Evolutionary conservation across 2,113 vertebrate genomes (phyloP).

Genomic region (Dicaeum eximium): DNA sequence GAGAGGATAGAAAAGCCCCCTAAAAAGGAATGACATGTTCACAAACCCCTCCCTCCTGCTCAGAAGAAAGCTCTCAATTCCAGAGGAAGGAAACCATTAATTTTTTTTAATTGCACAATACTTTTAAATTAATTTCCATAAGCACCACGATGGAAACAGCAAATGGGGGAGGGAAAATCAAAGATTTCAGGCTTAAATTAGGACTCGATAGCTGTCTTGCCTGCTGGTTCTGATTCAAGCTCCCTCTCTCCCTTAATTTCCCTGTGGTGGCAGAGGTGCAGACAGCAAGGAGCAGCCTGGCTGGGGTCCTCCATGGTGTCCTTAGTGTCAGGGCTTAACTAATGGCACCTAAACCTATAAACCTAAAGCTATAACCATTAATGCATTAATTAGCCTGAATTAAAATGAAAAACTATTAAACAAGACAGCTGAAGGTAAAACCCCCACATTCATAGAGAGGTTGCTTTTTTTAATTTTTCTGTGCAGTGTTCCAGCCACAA

Average conservation of each 20-base stretch:
- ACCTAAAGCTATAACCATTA: background rate
- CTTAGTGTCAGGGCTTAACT: background rate
- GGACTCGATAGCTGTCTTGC: background rate
- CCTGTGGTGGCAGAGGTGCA: background rate
- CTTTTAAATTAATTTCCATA: conserved; percentile 53
- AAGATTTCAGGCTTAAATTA: conserved; percentile 4
- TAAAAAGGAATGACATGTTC: background rate
- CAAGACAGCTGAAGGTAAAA: background rate
- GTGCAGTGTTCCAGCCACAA: rapidly evolving
- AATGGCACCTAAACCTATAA: background rate
- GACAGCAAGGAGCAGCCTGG: background rate
- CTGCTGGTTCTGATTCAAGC: background rate
- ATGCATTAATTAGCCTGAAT: background rate
- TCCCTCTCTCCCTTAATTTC: background rate
- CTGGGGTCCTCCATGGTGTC: background rate
- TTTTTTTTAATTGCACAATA: conserved; percentile 46
- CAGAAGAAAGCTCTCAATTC: conserved; percentile 21
- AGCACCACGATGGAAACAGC: background rate
- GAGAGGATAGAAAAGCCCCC: conserved; percentile 37
- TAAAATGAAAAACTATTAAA: background rate
- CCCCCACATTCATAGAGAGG: rapidly evolving
- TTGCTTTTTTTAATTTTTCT: background rate
- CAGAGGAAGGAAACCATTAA: conserved; percentile 36
- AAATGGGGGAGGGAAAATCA: background rate
- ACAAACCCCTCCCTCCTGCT: conserved; percentile 14